Conservation (phyloP, 2,113 vertebrate species). For the Thomomys bottae region DNA sequence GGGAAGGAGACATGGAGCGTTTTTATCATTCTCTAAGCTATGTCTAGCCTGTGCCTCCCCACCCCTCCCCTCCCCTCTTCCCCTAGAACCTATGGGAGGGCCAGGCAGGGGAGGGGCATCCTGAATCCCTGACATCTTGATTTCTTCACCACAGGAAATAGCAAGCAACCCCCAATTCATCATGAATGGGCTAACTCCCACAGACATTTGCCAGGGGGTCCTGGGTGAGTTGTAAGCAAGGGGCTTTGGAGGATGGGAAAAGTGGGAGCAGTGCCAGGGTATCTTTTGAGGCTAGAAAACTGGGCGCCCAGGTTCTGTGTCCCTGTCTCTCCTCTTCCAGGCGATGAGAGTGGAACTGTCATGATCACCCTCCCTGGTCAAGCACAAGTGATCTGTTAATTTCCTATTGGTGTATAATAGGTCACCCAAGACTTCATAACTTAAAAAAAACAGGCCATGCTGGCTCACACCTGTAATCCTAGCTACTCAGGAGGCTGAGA, state of each 20-base stretch:
- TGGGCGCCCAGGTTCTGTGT: neutral
- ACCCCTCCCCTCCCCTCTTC: fast-evolving
- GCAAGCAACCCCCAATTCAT: constrained; percentile 59
- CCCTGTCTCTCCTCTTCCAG: neutral
- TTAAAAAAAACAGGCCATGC: neutral
- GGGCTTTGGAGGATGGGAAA: neutral
- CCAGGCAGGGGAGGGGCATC: neutral
- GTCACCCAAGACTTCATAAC: neutral
- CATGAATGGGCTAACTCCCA: constrained; percentile 7
- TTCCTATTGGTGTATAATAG: too few relatives aligned
- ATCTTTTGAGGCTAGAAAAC: neutral
- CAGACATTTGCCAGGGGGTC: constrained; percentile 72
- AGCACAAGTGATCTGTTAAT: too few relatives aligned
- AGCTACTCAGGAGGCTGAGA: neutral
- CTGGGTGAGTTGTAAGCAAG: constrained; percentile 58
- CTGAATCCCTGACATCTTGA: neutral
- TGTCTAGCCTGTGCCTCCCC: neutral
- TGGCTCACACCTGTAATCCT: neutral
- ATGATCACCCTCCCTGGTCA: neutral
- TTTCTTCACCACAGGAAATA: constrained; percentile 65
- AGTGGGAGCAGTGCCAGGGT: fast-evolving
- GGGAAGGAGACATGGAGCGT: too few relatives aligned
- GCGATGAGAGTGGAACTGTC: neutral
- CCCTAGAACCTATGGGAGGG: neutral
- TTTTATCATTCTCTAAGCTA: too few relatives aligned